Base-by-base conservation (phyloP, 2,888 invertebrate species). In the Steinernema carpocapsae region DNA sequence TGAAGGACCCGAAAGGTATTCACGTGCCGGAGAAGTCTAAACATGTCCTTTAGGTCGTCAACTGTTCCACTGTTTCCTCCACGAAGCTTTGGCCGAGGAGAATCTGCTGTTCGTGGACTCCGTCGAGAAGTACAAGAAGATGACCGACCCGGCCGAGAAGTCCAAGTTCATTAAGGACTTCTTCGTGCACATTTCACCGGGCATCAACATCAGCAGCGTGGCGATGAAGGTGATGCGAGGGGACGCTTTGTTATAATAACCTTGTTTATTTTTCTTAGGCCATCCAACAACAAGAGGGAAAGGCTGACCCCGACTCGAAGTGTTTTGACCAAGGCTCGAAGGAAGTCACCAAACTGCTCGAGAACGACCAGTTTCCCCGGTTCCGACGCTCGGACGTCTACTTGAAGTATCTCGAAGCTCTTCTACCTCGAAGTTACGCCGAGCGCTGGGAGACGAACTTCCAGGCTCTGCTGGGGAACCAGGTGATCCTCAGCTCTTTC, bases 281-380 rank as follows among this genome's bases (percentile, higher is more conserved):
- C 1, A 73, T 42, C 26, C 73, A 42, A 73, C 26, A 59, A 26
- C 79, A 81, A 32, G 81, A 84, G 0, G 80, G 82, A 14, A 75
- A 77, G n/a, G 76, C 78, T 10, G 83, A 78, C 32, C 80, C 83
- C 37, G 85, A 86, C 29, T 71, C 76, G 71, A 82, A 83, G 26
- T 80, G 81, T 32, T 79, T 86, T 51, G 83, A 81, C 2, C 80
- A 83, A 43, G 86, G 0, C 76, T 81, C 71, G 85, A 80, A 83
- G 73, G 85, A 84, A 79, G 81, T 86, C 48, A 80, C 77, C 64
- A 79, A 86, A 59, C 78, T 86, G 45, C 78, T 86, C 51, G 86
- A 86, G 74, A 86, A 85, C 76, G 86, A 86, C 72, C 86, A 87
- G 72, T 85, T 87, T 71, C 86, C 86, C 10, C 80, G 86, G 26